Evolutionary conservation across 2,888 invertebrate species (phyloP), one percentile per base, ranked within the genome.

Genomic region (Cynaeus angustus): DNA sequence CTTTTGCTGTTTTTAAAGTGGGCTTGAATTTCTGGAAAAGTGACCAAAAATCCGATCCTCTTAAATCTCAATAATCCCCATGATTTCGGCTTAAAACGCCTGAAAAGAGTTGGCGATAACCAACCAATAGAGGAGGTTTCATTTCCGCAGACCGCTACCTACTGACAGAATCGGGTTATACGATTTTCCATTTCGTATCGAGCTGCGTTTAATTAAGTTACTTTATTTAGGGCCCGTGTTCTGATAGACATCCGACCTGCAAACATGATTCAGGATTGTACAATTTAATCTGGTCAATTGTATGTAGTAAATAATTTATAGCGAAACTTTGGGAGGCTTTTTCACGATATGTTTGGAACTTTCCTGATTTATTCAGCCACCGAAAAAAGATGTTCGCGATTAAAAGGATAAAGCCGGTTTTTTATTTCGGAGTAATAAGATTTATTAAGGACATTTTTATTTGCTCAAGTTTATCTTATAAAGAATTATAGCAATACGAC

Each of bases 21-120:
- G 50, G 26, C 28, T 16, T 33, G 13, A 26, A 26, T 41, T 38
- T 41, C 55, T 37, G 21, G n/a, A 45, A 48, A 33, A 55, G 45
- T 66, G 69, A 68, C 69, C 68, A 62, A 67, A 72, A 68, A 68
- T 66, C 68, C 68, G 74, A 46, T 76, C 73, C 74, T 72, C 68
- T 73, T 73, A 72, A 75, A 73, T 75, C 73, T 70, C 69, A 68
- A 74, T 73, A 74, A 74, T 72, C 72, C 68, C 10, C 8, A n/a
- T 48, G 48, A 61, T 61, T 46, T 55, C 41, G 9, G 62, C 52
- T 62, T 62, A 65, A 65, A 65, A 53, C 43, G 65, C 26, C 45
- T 41, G 59, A 38, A 66, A 67, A 67, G 66, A 58, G 58, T n/a
- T 66, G 8, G 43, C 37, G 66, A 66, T 66, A 56, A 46, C 46